Evolutionary conservation across 2,113 vertebrate species (phyloP).

Genomic region (Bubalus kerabau): DNA sequence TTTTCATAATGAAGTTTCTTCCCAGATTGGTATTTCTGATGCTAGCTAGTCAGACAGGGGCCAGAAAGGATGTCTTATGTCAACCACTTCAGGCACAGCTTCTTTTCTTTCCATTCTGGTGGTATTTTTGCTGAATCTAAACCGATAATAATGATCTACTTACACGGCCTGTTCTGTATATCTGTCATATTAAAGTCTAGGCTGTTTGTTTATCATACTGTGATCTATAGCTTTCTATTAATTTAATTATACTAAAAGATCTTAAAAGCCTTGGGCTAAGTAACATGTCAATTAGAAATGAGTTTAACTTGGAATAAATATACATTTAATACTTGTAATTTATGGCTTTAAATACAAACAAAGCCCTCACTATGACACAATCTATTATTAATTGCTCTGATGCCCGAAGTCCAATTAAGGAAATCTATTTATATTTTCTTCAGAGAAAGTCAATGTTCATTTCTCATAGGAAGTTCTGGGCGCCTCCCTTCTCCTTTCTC

Average conservation of each 20-base stretch:
- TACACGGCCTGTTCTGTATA: slow-evolving; percentile 85
- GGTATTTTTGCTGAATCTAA: slow-evolving; percentile 83
- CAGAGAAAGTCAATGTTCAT: slow-evolving; percentile 88
- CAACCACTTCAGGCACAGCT: neutral
- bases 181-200: slow-evolving; percentile 91
- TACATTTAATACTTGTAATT: slow-evolving; percentile 95
- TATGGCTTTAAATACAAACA: slow-evolving; percentile 92
- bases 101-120: slow-evolving; percentile 34
- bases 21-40: neutral
- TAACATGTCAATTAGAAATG: slow-evolving; percentile 98
- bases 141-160: slow-evolving; percentile 90
- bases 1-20: neutral
- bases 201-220: slow-evolving; percentile 94
- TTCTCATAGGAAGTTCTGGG: slow-evolving; percentile 84
- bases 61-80: neutral
- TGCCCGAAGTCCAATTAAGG: slow-evolving; percentile 90
- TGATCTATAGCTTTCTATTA: slow-evolving; percentile 97
- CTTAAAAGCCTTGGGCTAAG: slow-evolving; percentile 97
- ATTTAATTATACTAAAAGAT: slow-evolving; percentile 96
- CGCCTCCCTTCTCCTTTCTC: slow-evolving; percentile 64
- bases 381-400: slow-evolving; percentile 95
- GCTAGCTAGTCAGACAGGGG: neutral
- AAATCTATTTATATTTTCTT: slow-evolving; percentile 91
- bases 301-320: slow-evolving; percentile 96
- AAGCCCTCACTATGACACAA: slow-evolving; percentile 89